Evolutionary conservation across 64 coral and sea anemone species (phyloP).

Genomic region (Stichodactyla helianthus): DNA sequence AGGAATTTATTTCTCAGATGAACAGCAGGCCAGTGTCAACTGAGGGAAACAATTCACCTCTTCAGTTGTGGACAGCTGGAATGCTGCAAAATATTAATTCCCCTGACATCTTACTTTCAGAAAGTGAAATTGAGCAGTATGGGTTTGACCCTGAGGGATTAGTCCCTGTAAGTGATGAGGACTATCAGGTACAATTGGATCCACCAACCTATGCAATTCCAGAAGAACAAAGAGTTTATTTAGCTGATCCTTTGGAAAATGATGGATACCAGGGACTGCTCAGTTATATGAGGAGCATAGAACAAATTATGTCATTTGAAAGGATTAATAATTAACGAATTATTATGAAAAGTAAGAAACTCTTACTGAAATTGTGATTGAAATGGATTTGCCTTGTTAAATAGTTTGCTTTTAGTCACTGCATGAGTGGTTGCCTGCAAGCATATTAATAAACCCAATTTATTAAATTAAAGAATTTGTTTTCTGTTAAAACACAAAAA

Average conservation of each 20-base stretch:
- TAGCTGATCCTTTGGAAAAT: conserved; percentile 55
- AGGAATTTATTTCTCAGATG: conserved; percentile 68
- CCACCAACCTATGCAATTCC: conserved; percentile 45
- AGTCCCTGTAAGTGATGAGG: conserved; percentile 53
- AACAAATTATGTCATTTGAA: conserved; percentile 15
- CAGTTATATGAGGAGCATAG: conserved; percentile 42
- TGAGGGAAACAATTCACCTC: conserved; percentile 57
- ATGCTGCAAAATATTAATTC: conserved; percentile 79
- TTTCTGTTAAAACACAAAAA: conserved; percentile 6
- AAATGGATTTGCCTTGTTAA: neutral
- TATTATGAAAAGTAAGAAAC: neutral
- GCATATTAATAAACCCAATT: neutral
- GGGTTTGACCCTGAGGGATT: conserved; percentile 58
- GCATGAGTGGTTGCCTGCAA: neutral
- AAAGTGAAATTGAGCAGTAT: conserved; percentile 54
- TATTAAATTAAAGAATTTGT: neutral
- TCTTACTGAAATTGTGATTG: conserved; percentile 1
- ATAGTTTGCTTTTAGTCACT: neutral
- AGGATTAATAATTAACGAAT: neutral
- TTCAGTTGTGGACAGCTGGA: conserved; percentile 69
- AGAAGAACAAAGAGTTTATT: conserved; percentile 40
- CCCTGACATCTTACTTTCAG: conserved; percentile 15
- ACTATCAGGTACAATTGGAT: conserved; percentile 62
- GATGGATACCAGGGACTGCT: conserved; percentile 46
- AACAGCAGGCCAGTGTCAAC: conserved; percentile 73